Base-by-base conservation (phyloP, 2,797 vertebrate genomes). In the Sylvilagus floridanus region DNA sequence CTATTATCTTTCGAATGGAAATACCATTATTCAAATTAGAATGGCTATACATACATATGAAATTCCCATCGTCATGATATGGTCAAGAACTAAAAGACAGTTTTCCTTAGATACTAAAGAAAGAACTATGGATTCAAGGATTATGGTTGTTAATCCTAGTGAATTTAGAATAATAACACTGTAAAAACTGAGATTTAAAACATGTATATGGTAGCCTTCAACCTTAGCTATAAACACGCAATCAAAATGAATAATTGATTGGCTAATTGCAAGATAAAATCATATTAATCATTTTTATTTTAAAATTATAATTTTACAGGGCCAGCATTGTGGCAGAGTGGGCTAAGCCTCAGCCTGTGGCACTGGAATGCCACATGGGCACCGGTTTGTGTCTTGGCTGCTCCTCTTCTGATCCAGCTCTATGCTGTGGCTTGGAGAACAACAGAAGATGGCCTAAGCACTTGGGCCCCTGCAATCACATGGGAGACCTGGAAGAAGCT, bases 181-280 rank as follows among this genome's bases (percentile, higher is more conserved):
- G 26, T 82, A 62, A 73, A 73, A 73, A 13, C 17, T 84, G 60
- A 92, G 65, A 96, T 21, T 93, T 76, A 62, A 79, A 88, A 88
- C 84, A 47, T 16, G 0, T 52, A 30, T 75, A 17, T 30, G 1
- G 69, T 82, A 95, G 72, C 42, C 73, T 84, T 62, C 68, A 73
- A 35, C 66, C 14, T 69, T 96, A 96, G 54, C 21, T 68, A 35
- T n/a, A 57, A 91, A 95, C 19, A 28, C 22, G 32, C 2, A 52
- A 2, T 81, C 35, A 82, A 19, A 96, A 81, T 57, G 7, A 96
- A 73, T 62, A 72, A 28, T 84, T 52, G 37, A 76, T 57, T 84
- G 57, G 4, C 8, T 96, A 84, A 93, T 90, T 84, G 52, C 16
- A 91, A 90, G 78, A 92, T 82, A 47, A 87, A 96, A 79, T 69